Evolutionary conservation across 2,797 vertebrate species (phyloP).

Genomic region (Botia almorhae): DNA sequence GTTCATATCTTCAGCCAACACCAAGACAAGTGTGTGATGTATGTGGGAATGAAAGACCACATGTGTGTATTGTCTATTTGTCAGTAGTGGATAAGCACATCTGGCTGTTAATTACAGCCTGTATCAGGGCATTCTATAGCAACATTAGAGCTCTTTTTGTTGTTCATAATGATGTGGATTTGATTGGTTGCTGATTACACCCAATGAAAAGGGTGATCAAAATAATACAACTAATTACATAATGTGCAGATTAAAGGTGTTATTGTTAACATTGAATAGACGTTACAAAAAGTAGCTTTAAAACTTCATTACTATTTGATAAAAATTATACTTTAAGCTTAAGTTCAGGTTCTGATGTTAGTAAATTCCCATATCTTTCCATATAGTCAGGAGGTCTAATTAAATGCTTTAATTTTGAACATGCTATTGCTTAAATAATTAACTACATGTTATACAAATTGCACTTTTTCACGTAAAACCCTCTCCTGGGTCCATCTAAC

Average conservation of each 20-base stretch:
- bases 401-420: too few relatives aligned
- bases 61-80: conserved; percentile 61
- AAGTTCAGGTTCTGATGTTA: too few relatives aligned
- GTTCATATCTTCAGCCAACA: conserved; percentile 31
- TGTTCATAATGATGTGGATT: background rate
- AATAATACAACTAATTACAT: background rate
- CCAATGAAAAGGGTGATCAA: background rate
- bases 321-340: too few relatives aligned
- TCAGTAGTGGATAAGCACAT: conserved; percentile 55
- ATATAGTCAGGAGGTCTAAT: too few relatives aligned
- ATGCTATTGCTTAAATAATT: too few relatives aligned
- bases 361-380: too few relatives aligned
- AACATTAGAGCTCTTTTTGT: background rate
- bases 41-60: conserved; percentile 68
- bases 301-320: too few relatives aligned
- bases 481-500: background rate
- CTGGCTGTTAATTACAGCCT: conserved; percentile 70
- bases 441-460: background rate
- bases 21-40: conserved; percentile 56
- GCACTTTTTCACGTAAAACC: background rate
- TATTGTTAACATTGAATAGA: too few relatives aligned
- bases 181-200: conserved; percentile 12
- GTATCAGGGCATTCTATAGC: conserved; percentile 16
- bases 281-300: too few relatives aligned
- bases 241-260: background rate